Percentiles rank a stretch among this genome's conserved stretches.
Conservation (phyloP, 1,140 invertebrate genomes). For the Ptiloglossa arizonensis region DNA sequence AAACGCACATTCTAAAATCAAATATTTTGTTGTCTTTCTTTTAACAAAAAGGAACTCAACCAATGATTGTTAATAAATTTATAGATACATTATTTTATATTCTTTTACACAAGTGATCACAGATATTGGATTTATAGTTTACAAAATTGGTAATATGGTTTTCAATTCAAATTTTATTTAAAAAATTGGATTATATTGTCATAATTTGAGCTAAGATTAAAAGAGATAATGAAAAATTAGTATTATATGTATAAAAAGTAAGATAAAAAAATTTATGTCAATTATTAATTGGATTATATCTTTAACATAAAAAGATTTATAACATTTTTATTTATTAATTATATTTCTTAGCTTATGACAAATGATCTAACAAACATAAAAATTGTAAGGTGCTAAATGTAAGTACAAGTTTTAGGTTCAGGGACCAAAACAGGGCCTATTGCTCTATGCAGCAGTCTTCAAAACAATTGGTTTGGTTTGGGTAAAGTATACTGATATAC, state of each 20-base stretch:
- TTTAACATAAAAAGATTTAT: background rate
- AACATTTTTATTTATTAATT: conserved; percentile 9
- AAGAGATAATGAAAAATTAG: background rate
- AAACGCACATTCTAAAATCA: background rate
- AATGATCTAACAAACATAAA: conserved; percentile 39
- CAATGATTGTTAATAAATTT: background rate
- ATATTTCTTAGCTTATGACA: conserved; percentile 46
- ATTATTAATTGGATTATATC: background rate
- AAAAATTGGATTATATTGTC: conserved; percentile 10
- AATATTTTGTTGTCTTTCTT: conserved; percentile 1
- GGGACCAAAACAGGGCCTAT: conserved; percentile 71
- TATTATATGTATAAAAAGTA: background rate
- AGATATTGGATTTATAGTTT: background rate
- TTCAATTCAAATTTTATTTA: conserved; percentile 5
- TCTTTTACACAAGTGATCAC: background rate
- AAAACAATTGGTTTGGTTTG: conserved; percentile 53
- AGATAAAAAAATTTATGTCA: background rate
- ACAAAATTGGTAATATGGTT: conserved; percentile 31
- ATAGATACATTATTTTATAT: conserved; percentile 18
- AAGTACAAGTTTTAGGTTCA: conserved; percentile 72
- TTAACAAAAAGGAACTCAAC: background rate
- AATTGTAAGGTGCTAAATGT: conserved; percentile 60
- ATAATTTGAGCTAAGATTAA: conserved; percentile 41
- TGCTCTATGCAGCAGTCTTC: conserved; percentile 47
- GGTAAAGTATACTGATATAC: conserved; percentile 56